Conservation (phyloP, 2,797 vertebrate species). For the Staurois parvus region DNA sequence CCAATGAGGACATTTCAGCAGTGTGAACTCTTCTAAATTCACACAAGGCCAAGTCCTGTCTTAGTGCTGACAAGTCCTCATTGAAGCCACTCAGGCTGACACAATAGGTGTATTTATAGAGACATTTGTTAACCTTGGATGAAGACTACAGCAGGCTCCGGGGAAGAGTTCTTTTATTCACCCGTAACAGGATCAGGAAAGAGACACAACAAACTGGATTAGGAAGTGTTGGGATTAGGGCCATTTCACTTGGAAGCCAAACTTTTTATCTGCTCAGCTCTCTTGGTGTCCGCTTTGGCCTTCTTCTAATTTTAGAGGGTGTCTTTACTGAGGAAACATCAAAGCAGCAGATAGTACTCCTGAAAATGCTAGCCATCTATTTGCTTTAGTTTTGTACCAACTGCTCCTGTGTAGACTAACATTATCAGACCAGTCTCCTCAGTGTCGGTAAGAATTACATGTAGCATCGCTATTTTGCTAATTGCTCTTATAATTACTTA, state of each 20-base stretch:
- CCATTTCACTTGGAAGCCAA: no score
- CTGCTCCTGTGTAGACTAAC: no score
- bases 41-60: not conserved
- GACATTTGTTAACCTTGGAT: not conserved
- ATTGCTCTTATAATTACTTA: no score
- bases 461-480: no score
- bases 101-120: not conserved
- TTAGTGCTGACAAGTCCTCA: not conserved
- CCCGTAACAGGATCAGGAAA: not conserved
- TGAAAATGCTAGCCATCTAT: no score
- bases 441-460: no score
- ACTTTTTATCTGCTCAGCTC: not conserved
- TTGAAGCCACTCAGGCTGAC: not conserved
- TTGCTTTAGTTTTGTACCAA: no score
- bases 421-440: no score
- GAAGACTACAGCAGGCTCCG: not conserved
- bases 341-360: no score
- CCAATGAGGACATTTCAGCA: not conserved
- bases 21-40: not conserved
- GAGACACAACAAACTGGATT: not conserved
- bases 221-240: not conserved
- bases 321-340: no score
- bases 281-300: not conserved
- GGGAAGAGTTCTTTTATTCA: not conserved
- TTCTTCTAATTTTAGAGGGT: no score